Evolutionary conservation across 2,113 vertebrate species (phyloP), one percentile per base, ranked within the genome.

Genomic region (Acanthochromis polyacanthus): DNA sequence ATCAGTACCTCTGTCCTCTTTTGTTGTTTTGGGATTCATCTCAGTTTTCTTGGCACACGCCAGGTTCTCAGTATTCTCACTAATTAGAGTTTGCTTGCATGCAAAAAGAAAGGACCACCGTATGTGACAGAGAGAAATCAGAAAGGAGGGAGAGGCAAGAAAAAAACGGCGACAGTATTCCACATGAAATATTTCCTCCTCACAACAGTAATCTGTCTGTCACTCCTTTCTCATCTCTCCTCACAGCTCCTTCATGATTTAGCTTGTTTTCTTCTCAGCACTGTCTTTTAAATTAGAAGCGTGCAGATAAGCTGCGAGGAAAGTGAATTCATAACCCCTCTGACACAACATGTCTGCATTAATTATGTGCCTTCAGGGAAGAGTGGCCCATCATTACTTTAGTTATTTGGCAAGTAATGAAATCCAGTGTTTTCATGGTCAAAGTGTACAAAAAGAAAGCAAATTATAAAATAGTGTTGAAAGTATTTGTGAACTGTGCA

Each of bases 81-180:
- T 73, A 85, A 87, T 89, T 78, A 81, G 23, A 70, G 30, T 86
- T 81, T 85, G 58, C 68, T 48, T 62, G 73, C 56, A 32, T n/a
- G 40, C 58, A 78, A 55, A 80, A 71, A 25, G 50, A 82, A 11
- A 61, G 16, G 50, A 81, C 22, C 38, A 58, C 59, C 28, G 73
- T 23, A 25, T 83, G 58, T 57, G 63, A 30, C 52, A 36, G 25
- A 68, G 36, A 40, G 28, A 28, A 9, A 7, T 4, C 16, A 50
- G 52, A 50, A 59, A 52, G 40, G 40, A 46, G 5, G 14, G 51
- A 59, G 66, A 50, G 28, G 38, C 22, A 68, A 56, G 50, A 62
- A 70, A 73, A 62, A 70, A 73, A 78, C 58, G 52, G 53, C 75
- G 16, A 17, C 17, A 40, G 46, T 22, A 61, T 70, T 19, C 19